Conservation (phyloP, 2,113 vertebrate species). For the Sphaerodactylus townsendi region DNA sequence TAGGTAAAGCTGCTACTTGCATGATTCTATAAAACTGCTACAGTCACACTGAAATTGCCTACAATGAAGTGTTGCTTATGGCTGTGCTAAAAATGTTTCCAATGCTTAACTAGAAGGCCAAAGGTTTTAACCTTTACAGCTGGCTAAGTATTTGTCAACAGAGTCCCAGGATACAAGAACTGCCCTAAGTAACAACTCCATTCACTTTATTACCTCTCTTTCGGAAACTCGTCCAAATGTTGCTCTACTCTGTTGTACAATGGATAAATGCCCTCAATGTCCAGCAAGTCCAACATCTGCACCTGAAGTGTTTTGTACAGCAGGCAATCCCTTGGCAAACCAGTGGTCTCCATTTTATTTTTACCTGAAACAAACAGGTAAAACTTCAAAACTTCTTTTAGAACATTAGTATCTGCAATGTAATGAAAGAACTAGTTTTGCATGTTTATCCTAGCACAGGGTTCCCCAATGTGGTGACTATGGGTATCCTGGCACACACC, state of each 20-base stretch:
- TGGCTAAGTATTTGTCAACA: neutral
- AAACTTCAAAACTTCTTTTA: constrained; percentile 5
- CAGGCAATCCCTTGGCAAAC: constrained; percentile 88
- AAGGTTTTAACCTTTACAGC: neutral
- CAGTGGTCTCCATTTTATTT: constrained; percentile 76
- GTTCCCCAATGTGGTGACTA: no score
- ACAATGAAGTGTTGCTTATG: neutral
- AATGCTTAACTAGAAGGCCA: neutral
- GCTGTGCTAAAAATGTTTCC: neutral
- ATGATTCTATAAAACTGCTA: neutral
- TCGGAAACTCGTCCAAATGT: constrained; percentile 90
- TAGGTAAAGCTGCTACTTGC: neutral
- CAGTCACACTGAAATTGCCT: no score
- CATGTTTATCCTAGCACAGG: neutral
- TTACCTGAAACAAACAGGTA: constrained; percentile 74
- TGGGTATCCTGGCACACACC: no score
- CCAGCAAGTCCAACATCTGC: constrained; percentile 94
- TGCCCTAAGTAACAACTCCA: neutral
- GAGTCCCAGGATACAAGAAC: neutral
- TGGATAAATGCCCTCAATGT: constrained; percentile 94
- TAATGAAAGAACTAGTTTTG: neutral
- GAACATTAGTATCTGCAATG: neutral
- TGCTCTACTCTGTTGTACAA: constrained; percentile 89
- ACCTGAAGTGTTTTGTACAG: constrained; percentile 91
- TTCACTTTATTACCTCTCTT: constrained; percentile 82